These are phyloP conservation scores for Cyclopterus lumpus DNA, from an alignment of 2,797 vertebrate species.

Conservation along the genomic window DNA sequence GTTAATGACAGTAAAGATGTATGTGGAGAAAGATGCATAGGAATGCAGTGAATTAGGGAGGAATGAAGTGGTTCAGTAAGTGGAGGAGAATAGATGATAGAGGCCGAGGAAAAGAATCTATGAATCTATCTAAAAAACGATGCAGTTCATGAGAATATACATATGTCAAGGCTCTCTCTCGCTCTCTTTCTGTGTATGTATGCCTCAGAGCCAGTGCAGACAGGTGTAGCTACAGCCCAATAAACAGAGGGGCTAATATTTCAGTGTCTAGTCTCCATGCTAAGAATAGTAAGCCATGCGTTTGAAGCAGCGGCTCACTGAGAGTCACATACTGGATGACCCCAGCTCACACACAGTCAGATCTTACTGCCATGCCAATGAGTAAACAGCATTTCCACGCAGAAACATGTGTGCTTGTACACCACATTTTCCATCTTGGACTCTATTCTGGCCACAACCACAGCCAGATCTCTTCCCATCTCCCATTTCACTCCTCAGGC, in stretches of 20 bases:
- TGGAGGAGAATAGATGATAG: conserved; percentile 30
- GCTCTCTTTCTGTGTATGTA: not conserved
- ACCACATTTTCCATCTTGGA: conserved; percentile 11
- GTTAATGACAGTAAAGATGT: conserved; percentile 22
- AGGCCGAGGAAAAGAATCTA: conserved; percentile 16
- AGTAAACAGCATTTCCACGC: conserved; percentile 39
- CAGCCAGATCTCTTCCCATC: conserved; percentile 31
- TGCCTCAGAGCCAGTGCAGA: conserved; percentile 48
- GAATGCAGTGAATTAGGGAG: not conserved
- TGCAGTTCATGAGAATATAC: conserved; percentile 9
- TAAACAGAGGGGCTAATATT: conserved; percentile 57
- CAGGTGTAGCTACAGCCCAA: conserved; percentile 58
- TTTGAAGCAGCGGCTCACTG: conserved; percentile 41
- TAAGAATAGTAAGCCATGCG: conserved; percentile 70
- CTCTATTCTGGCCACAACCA: conserved; percentile 12
- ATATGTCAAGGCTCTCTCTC: conserved; percentile 6
- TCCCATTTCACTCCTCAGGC: conserved; percentile 33
- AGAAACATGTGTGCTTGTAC: not conserved
- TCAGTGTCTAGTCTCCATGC: conserved; percentile 57
- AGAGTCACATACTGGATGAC: conserved; percentile 39
- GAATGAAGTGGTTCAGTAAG: conserved; percentile 18
- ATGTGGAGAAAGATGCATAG: conserved; percentile 20
- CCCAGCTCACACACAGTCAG: conserved; percentile 33
- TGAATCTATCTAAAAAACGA: conserved; percentile 1
- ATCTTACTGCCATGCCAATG: not conserved